These are phyloP conservation scores for Elysia crispata DNA, from an alignment of 2,888 invertebrate species.

Conservation along the genomic window DNA sequence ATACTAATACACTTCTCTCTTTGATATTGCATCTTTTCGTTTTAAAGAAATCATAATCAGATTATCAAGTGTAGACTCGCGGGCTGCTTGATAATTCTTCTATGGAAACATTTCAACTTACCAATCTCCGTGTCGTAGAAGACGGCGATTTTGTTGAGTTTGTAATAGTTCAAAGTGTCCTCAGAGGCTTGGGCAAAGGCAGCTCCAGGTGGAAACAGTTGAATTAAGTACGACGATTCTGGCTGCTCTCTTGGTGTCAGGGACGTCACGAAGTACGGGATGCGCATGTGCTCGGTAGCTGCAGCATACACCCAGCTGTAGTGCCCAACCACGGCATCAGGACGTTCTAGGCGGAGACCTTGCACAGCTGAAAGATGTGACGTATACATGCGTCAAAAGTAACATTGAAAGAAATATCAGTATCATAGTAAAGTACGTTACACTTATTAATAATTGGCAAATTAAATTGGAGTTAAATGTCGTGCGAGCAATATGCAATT, in stretches of 20 bases:
- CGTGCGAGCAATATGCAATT: no score
- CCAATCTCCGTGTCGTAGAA: slow-evolving; percentile 63
- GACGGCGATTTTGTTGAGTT: slow-evolving; percentile 61
- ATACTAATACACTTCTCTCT: no score
- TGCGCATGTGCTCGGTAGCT: slow-evolving; percentile 64
- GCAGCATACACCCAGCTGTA: slow-evolving; percentile 63
- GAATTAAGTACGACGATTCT: slow-evolving; percentile 57
- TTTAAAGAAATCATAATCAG: no score
- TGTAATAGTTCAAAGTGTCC: slow-evolving; percentile 65
- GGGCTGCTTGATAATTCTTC: neutral
- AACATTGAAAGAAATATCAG: neutral
- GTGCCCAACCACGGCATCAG: slow-evolving; percentile 67
- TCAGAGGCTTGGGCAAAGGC: slow-evolving; percentile 60
- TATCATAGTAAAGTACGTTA: neutral
- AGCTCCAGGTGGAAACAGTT: slow-evolving; percentile 62
- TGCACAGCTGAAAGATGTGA: slow-evolving; percentile 34
- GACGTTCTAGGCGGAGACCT: slow-evolving; percentile 45
- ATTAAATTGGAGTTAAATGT: neutral
- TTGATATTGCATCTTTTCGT: no score
- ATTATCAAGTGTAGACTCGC: no score
- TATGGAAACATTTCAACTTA: slow-evolving; percentile 34
- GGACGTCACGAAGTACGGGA: slow-evolving; percentile 71
- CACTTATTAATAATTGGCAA: neutral
- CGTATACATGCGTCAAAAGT: neutral
- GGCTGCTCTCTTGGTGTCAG: slow-evolving; percentile 56